Percentiles rank a stretch among this genome's conserved stretches.
phyloP scores from a whole-genome alignment of 2,113 vertebrate species.

The Chionis minor region DNA sequence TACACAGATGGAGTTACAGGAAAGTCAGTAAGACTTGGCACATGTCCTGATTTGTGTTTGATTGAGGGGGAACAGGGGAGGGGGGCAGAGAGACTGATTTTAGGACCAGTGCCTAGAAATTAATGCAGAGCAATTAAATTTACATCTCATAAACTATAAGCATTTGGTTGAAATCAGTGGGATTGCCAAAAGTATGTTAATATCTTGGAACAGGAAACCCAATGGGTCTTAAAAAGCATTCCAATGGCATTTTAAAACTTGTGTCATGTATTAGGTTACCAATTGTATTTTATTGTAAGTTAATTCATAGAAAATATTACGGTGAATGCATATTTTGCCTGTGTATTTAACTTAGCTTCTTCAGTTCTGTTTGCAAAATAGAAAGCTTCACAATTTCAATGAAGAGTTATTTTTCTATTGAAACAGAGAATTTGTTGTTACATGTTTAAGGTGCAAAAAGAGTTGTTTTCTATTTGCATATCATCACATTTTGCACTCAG shows the following conservation, averaged over 20 bases:
- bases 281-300: conserved; percentile 1
- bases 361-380: neutral
- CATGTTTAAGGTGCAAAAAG: neutral
- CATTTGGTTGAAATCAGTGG: conserved; percentile 56
- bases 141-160: conserved; percentile 64
- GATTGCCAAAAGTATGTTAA: conserved; percentile 57
- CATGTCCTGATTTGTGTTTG: conserved; percentile 57
- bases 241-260: neutral
- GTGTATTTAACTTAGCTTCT: neutral
- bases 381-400: neutral
- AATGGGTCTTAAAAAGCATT: conserved; percentile 35
- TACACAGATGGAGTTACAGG: conserved; percentile 55
- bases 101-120: conserved; percentile 63
- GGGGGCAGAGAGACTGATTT: conserved; percentile 56
- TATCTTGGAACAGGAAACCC: conserved; percentile 27
- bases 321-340: neutral
- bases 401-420: neutral
- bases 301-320: conserved; percentile 32
- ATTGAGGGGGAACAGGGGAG: conserved; percentile 44
- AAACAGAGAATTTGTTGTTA: neutral
- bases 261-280: neutral
- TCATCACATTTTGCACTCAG: neutral
- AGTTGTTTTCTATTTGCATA: neutral
- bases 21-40: conserved; percentile 59
- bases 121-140: conserved; percentile 71